These are phyloP conservation scores for Ganaspis sp. DNA, from an alignment of 1,140 invertebrate genomes.

Conservation along the genomic window DNA sequence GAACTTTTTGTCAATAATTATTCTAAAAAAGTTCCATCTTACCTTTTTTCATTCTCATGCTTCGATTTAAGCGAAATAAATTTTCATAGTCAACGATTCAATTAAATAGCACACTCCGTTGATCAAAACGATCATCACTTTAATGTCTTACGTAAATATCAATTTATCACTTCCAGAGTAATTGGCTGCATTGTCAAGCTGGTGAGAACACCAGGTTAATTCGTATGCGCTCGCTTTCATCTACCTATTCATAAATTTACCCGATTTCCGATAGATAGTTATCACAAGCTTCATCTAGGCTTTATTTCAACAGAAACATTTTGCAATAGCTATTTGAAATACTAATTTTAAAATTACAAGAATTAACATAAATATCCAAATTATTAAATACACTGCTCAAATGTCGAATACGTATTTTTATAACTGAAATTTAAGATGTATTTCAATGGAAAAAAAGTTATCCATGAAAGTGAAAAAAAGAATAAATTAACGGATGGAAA, in stretches of 20 bases:
- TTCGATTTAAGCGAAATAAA: background rate
- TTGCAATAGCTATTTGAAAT: background rate
- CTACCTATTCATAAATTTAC: slow-evolving; percentile 38
- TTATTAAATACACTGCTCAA: no score
- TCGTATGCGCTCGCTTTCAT: slow-evolving; percentile 38
- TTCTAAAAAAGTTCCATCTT: no score
- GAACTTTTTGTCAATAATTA: no score
- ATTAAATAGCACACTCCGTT: slow-evolving; percentile 31
- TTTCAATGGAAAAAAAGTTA: no score
- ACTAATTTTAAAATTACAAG: no score
- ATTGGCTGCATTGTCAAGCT: slow-evolving; percentile 56
- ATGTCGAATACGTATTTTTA: no score
- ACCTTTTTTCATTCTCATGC: no score
- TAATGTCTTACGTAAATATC: slow-evolving; percentile 47
- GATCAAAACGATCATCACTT: slow-evolving; percentile 52
- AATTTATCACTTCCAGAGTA: slow-evolving; percentile 60
- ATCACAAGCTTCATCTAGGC: background rate
- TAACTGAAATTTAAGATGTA: no score
- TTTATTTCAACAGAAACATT: background rate
- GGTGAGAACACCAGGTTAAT: slow-evolving; percentile 38
- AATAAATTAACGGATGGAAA: no score
- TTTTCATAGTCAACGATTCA: slow-evolving; percentile 35
- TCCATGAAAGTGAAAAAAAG: no score
- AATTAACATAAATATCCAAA: no score
- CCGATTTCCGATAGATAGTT: background rate